Base-by-base conservation (phyloP, 2,797 vertebrate species). In the Amblyopsis hoosieri region DNA sequence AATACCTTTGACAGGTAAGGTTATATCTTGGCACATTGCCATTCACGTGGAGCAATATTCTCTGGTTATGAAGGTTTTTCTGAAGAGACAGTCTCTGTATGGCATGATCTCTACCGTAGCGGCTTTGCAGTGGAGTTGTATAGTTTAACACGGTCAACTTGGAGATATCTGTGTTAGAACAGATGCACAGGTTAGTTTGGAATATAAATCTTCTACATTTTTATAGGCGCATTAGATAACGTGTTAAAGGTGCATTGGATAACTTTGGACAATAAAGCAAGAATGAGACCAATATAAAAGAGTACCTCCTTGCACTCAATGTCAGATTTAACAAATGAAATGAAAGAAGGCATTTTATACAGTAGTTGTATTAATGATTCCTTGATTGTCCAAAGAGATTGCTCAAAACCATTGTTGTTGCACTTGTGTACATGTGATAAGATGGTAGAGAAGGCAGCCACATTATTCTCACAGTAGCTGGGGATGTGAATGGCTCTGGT, bases 1-100 rank as follows among this genome's bases (percentile, higher is more conserved):
- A 9, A 4, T 62, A 92, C 93, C 91, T 92, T 74, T 69, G 62
- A 71, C 93, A 94, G 59, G 17, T 53, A 4, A 92, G 69, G 66
- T 67, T 71, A 79, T 82, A 82, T 0, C 71, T 58, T 11, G 92
- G 80, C 62, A 83, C 82, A 11, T 87, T 91, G 71, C 92, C 86
- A 3, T 74, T 56, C 1, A 88, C 86, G 67, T 8, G 64, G 12
- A 94, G 81, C 66, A 89, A 60, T 6, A 92, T 80, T 73, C 66
- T 92, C 71, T 92, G 91, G 57, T 78, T 60, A 14, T 14, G 73
- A 42, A 72, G 67, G 50, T 79, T 68, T 64, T 87, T 68, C 45
- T 83, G 65, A 60, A 93, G 66, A 13, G 79, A 12, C 7, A 92
- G 23, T 68, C 84, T 80, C 57, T 78, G 64, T 12, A 68, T 3